These are phyloP conservation scores for Gnathonemus echidnorhynchus DNA, from an alignment of 2,113 vertebrate species.

Conservation along the genomic window DNA sequence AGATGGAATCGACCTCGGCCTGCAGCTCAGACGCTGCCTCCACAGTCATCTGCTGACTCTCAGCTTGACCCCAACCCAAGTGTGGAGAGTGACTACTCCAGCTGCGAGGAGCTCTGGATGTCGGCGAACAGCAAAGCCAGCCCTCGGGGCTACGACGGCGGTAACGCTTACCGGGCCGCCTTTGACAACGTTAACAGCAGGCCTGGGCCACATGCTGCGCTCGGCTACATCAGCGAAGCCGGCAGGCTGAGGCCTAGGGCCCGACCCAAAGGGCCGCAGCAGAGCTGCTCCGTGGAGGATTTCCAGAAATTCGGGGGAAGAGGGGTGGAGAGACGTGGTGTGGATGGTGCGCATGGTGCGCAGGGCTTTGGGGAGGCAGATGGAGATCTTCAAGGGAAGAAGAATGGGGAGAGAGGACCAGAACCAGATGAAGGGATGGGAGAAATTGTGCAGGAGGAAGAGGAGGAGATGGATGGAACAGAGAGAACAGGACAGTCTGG, in stretches of 20 bases:
- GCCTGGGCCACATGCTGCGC: constrained; percentile 22
- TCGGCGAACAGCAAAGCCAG: constrained; percentile 29
- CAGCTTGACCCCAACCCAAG: constrained; percentile 39
- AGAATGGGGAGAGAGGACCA: constrained; percentile 51
- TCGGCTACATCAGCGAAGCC: constrained; percentile 27
- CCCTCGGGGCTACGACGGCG: constrained; percentile 30
- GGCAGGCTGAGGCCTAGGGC: constrained; percentile 45
- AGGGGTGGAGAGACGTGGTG: constrained; percentile 42
- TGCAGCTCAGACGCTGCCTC: neutral
- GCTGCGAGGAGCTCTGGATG: constrained; percentile 49
- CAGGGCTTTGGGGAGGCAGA: constrained; percentile 20
- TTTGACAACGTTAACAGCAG: constrained; percentile 16
- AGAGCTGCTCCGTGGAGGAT: neutral
- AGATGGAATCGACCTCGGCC: constrained; percentile 47
- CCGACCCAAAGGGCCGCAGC: constrained; percentile 33
- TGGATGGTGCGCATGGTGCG: constrained; percentile 35
- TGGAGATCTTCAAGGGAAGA: constrained; percentile 43
- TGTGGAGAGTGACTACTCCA: constrained; percentile 38
- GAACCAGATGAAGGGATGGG: constrained; percentile 60
- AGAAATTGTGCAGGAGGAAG: constrained; percentile 37
- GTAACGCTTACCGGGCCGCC: constrained; percentile 2
- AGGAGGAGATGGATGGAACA: constrained; percentile 33
- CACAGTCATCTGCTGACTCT: constrained; percentile 48
- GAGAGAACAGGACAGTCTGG: constrained; percentile 38
- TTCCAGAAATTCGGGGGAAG: constrained; percentile 37